These are phyloP conservation scores for Drosophila atripex DNA, from an alignment of 2,888 invertebrate genomes.

Conservation along the genomic window DNA sequence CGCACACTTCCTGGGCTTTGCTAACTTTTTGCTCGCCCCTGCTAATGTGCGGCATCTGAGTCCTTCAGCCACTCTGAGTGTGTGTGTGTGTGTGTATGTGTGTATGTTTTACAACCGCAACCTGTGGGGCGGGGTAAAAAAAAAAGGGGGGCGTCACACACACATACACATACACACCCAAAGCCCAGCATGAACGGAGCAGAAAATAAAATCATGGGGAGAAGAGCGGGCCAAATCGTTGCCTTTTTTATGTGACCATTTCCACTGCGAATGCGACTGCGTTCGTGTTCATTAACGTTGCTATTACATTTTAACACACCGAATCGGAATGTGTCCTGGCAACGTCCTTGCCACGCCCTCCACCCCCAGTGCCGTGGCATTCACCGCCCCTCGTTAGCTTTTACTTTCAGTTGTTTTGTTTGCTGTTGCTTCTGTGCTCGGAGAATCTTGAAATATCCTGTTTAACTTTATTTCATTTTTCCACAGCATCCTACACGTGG, in stretches of 20 bases:
- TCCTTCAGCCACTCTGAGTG: slow-evolving; percentile 12
- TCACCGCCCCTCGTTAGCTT: slow-evolving; percentile 44
- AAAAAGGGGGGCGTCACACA: not conserved
- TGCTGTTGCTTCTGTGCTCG: slow-evolving; percentile 43
- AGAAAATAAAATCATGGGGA: slow-evolving; percentile 21
- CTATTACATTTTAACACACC: slow-evolving; percentile 78
- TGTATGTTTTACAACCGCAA: slow-evolving; percentile 74
- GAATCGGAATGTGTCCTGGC: slow-evolving; percentile 76
- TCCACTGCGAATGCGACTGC: slow-evolving; percentile 66
- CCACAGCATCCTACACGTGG: slow-evolving; percentile 77
- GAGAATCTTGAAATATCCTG: slow-evolving; percentile 74
- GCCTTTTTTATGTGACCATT: slow-evolving; percentile 76
- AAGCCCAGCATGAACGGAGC: not conserved
- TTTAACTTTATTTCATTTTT: slow-evolving; percentile 78
- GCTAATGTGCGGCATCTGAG: slow-evolving; percentile 68
- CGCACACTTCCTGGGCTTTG: slow-evolving; percentile 48
- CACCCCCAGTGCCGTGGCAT: not conserved
- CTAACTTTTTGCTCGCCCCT: slow-evolving; percentile 45
- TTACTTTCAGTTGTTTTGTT: slow-evolving; percentile 70
- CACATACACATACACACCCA: not conserved
- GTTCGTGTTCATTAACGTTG: slow-evolving; percentile 78
- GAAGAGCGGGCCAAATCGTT: slow-evolving; percentile 30
- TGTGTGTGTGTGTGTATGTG: slow-evolving; percentile 27
- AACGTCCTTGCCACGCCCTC: slow-evolving; percentile 55
- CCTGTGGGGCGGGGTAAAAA: slow-evolving; percentile 34